Base-by-base conservation (phyloP, 1,140 invertebrate species). In the Zaprionus taronus region DNA sequence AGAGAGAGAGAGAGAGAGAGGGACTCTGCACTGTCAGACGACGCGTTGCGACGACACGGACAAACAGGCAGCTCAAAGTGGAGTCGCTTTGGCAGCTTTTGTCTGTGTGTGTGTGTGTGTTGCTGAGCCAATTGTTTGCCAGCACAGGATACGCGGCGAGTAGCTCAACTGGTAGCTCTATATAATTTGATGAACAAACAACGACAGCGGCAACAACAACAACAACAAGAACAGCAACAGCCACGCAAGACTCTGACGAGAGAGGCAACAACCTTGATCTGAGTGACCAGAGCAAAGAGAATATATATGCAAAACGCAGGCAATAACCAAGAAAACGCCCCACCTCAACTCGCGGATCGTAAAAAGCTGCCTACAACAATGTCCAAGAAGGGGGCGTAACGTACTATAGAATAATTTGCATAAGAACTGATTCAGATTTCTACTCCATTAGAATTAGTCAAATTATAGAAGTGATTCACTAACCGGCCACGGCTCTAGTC, bases 141-240 rank as follows among this genome's bases (percentile, higher is more conserved):
- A 44, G 11, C 56, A 53, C 72, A 64, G 72, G 41, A 67, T 20
- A 34, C 31, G 24, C 38, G 26, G 22, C 64, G 72, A 62, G 65
- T 69, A 69, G 65, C 65, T 74, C 72, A 67, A 70, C 72, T 65
- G 74, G 74, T 77, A 83, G 81, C 78, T 87, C 84, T 81, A 83
- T 87, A 89, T 83, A 89, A 87, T 87, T 87, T 87, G 84, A 87
- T 87, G 84, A 87, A 79, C 80, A 87, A 87, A 87, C 83, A 86
- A 82, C 80, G 78, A 77, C 81, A 84, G 78, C 68, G 62, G 62
- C 81, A 81, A 44, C 55, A 47, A 20, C 70, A 58, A 31, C 67
- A 38, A 14, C 81, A 83, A 83, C 64, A 41, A n/a, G n/a, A n/a
- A 4, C 38, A 41, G 5, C 5, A 41, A n/a, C 38, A 41, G 14